A percentile compares a stretch with the other conserved stretches of the same genome.
phyloP scores from a whole-genome alignment of 2,888 invertebrate species.

The Temnothorax rugatulus region DNA sequence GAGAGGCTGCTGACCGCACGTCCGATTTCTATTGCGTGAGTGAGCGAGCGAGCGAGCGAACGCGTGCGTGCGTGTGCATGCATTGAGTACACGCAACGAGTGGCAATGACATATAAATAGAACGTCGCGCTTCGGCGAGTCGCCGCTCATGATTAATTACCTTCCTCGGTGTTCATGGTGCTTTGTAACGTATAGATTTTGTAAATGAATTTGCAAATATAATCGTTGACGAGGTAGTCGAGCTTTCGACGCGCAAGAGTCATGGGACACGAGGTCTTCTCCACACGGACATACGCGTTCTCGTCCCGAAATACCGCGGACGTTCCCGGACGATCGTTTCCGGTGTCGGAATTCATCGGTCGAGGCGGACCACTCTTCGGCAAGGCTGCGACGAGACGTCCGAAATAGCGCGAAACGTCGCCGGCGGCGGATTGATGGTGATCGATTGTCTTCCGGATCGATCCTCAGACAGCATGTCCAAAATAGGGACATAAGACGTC shows the following conservation, averaged over 20 bases:
- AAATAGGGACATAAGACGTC: too few species aligned
- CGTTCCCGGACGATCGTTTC: constrained; percentile 7
- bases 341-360: constrained; percentile 16
- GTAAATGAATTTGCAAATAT: not conserved
- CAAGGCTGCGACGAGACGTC: constrained; percentile 3
- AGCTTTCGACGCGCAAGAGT: not conserved
- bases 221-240: not conserved
- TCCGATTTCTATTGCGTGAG: constrained; percentile 57
- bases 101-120: constrained; percentile 66
- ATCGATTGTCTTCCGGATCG: too few species aligned
- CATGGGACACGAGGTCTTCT: not conserved
- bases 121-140: constrained; percentile 53
- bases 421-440: not conserved
- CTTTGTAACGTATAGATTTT: not conserved
- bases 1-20: constrained; percentile 61
- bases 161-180: constrained; percentile 19
- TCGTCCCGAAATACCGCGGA: not conserved
- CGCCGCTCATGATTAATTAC: constrained; percentile 49
- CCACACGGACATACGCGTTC: not conserved
- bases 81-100: constrained; percentile 56
- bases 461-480: too few species aligned
- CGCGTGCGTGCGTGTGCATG: constrained; percentile 23
- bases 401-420: constrained; percentile 26
- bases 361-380: not conserved
- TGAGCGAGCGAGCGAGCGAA: constrained; percentile 32